phyloP scores from a whole-genome alignment of 1,140 invertebrate genomes.

The Phymastichus coffea region DNA sequence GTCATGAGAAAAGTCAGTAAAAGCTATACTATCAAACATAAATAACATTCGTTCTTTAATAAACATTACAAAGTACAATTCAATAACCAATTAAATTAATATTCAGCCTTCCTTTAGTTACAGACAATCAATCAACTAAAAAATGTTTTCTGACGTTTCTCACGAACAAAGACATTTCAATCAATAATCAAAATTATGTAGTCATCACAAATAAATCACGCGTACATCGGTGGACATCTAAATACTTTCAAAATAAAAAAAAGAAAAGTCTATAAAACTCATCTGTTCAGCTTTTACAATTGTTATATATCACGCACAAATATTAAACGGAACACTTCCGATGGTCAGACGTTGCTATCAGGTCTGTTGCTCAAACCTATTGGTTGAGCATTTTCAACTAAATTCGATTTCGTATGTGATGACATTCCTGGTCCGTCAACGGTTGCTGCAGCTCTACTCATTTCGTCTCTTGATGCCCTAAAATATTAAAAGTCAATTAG shows the following conservation, averaged over 20 bases:
- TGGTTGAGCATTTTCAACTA: slow-evolving; percentile 76
- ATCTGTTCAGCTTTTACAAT: slow-evolving; percentile 27
- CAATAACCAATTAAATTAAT: no score
- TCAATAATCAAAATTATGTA: slow-evolving; percentile 1
- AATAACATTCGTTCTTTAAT: no score
- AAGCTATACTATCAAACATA: no score
- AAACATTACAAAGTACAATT: no score
- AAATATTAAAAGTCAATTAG: slow-evolving; percentile 23
- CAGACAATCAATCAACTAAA: background rate
- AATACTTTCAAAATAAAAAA: slow-evolving; percentile 20
- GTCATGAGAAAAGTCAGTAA: no score
- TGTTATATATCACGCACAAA: slow-evolving; percentile 24
- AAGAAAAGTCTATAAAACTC: slow-evolving; percentile 19
- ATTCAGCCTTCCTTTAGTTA: no score
- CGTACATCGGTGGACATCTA: slow-evolving; percentile 12
- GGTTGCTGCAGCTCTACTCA: slow-evolving; percentile 67
- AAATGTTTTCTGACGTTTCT: slow-evolving; percentile 2
- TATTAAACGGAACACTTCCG: slow-evolving; percentile 30
- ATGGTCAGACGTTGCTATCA: slow-evolving; percentile 64
- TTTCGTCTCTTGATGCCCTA: slow-evolving; percentile 74
- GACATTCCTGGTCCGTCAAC: slow-evolving; percentile 42
- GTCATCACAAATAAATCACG: slow-evolving; percentile 16
- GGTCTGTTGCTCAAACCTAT: slow-evolving; percentile 70
- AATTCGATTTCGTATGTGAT: slow-evolving; percentile 62
- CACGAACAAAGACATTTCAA: background rate